Base-by-base conservation (phyloP, 1,140 invertebrate genomes). In the Dinothrombium tinctorium region DNA sequence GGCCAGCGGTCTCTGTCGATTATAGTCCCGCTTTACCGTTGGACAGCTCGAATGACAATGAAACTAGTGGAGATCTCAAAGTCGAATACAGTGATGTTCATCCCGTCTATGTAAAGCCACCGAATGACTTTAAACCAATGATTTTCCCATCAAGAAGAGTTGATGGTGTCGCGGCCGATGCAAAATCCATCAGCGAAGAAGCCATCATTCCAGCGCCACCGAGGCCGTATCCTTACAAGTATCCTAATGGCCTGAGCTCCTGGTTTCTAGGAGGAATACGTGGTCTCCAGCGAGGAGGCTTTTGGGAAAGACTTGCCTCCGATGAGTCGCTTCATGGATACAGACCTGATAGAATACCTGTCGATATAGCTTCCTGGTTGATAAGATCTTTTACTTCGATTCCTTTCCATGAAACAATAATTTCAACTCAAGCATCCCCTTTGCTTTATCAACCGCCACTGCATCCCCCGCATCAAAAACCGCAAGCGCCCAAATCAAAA, bases 31-130 rank as follows among this genome's bases (percentile, higher is more conserved):
- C 29, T 32, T 17, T 14, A 9, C 20, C 3, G 5, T 21, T 36
- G 33, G 33, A 36, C 37, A 22, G 6, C 14, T 26, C 14, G n/a
- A 38, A 23, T 11, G 17, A 25, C 17, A 25, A 7, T 14, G 11
- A 25, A 4, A 12, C n/a, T 15, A 26, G 3, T 21, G 17, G 22
- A 6, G 39, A 40, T 9, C 17, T 33, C 12, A 40, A 40, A 23
- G 25, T 40, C 8, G 26, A 39, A 17, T 28, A 21, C 11, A 24
- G 19, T 23, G 41, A 46, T 24, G 14, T 33, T 11, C 24, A 46
- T 24, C 41, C 45, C 2, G 35, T 46, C 20, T 48, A 47, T 31
- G 44, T 48, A 6, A 33, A 49, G 26, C 46, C 46, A 25, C 46
- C 46, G 26, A 37, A 14, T 20, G 31, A 47, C 20, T 48, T 48